Percentiles rank a stretch among this genome's conserved stretches.
These are phyloP conservation scores for Peromyscus aztecus DNA, from an alignment of 2,797 vertebrate species.

Conservation along the genomic window DNA sequence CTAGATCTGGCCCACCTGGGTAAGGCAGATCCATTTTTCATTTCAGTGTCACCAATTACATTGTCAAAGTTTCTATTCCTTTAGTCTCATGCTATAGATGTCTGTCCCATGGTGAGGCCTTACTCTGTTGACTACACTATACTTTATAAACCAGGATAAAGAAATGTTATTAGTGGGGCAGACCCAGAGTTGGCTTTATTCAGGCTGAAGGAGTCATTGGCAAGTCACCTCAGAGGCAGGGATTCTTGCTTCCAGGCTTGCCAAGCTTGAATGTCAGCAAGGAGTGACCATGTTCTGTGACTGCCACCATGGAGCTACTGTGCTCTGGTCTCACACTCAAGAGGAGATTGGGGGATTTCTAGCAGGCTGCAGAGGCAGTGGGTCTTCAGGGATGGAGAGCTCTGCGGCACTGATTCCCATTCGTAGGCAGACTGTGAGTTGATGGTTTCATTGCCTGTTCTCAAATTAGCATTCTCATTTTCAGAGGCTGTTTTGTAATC, in stretches of 20 bases:
- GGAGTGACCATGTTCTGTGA: not conserved
- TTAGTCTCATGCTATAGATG: not conserved
- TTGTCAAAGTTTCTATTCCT: not conserved
- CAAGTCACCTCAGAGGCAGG: not conserved
- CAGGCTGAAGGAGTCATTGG: not conserved
- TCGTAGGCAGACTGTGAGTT: not conserved
- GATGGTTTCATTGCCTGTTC: not conserved
- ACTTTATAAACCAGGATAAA: not conserved
- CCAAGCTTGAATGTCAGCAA: not conserved
- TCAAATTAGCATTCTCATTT: slow-evolving; percentile 43
- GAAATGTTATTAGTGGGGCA: not conserved
- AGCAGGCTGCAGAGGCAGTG: not conserved
- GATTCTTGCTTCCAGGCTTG: not conserved
- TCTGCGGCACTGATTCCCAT: not conserved
- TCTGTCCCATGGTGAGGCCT: too few species aligned
- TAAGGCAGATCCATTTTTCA: not conserved
- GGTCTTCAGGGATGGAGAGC: not conserved
- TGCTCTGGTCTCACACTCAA: not conserved
- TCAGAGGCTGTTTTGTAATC: slow-evolving; percentile 1
- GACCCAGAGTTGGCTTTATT: not conserved
- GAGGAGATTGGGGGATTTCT: not conserved
- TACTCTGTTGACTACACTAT: not conserved
- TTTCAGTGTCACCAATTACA: too few species aligned
- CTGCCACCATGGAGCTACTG: not conserved
- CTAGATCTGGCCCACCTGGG: not conserved